These are phyloP conservation scores for Porites rus DNA, from an alignment of 92 coral and sea anemone genomes.

Conservation along the genomic window DNA sequence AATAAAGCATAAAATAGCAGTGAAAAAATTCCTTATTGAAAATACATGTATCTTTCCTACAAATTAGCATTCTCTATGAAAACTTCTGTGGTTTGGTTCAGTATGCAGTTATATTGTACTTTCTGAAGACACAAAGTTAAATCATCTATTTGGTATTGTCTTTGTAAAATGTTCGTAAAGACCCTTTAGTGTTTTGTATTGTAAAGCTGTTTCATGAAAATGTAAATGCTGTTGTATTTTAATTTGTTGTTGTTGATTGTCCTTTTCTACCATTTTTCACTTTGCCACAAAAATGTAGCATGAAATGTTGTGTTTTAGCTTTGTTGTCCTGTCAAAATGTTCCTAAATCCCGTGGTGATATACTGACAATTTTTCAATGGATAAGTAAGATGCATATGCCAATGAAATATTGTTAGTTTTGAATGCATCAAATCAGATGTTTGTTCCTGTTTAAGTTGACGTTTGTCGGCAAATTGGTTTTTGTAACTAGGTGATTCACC, in stretches of 20 bases:
- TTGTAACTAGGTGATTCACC: background rate
- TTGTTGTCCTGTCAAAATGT: background rate
- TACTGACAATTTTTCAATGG: too few species aligned
- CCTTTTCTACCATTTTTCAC: background rate
- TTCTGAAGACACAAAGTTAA: background rate
- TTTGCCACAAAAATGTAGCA: background rate
- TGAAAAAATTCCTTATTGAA: background rate
- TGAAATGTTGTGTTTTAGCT: conserved; percentile 1
- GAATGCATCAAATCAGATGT: too few species aligned
- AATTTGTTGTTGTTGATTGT: background rate
- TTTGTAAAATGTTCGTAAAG: background rate
- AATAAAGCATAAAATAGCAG: background rate
- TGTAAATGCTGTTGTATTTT: background rate
- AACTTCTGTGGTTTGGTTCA: conserved; percentile 1
- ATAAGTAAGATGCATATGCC: too few species aligned
- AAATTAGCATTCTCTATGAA: conserved; percentile 1
- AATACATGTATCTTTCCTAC: conserved; percentile 7
- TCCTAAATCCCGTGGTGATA: background rate
- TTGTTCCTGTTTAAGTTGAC: background rate
- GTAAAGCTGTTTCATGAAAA: conserved; percentile 11
- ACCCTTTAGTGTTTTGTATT: conserved; percentile 18
- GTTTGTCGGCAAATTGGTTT: background rate
- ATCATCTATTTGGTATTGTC: background rate
- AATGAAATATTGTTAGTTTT: too few species aligned
- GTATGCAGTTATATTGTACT: background rate